phyloP scores from a whole-genome alignment of 2,888 invertebrate genomes.

The Sycophila texana region DNA sequence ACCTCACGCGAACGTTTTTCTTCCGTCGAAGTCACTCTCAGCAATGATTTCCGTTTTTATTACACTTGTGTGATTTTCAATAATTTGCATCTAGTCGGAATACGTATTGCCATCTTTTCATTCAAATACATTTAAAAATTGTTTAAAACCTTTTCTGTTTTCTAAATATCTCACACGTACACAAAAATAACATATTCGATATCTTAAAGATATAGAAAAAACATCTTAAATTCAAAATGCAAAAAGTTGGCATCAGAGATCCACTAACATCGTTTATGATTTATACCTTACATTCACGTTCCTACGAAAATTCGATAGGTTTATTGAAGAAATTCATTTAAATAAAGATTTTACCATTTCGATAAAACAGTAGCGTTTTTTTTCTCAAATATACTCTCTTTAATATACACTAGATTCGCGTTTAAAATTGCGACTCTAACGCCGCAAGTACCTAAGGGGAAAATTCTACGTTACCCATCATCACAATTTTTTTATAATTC shows the following conservation, averaged over 20 bases:
- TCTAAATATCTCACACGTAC: conserved; percentile 25
- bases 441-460: not conserved
- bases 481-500: conserved; percentile 19
- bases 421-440: conserved; percentile 22
- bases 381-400: conserved; percentile 27
- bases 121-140: conserved; percentile 34
- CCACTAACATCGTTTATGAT: conserved; percentile 38
- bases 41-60: conserved; percentile 8
- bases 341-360: not conserved
- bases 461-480: conserved; percentile 3
- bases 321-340: conserved; percentile 30
- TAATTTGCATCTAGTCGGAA: conserved; percentile 33
- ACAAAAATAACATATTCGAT: conserved; percentile 39
- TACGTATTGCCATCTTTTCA: conserved; percentile 7
- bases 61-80: conserved; percentile 56
- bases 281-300: conserved; percentile 16
- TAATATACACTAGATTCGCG: conserved; percentile 18
- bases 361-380: conserved; percentile 31
- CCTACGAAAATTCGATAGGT: not conserved
- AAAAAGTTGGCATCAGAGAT: conserved; percentile 54
- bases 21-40: conserved; percentile 16
- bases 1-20: conserved; percentile 32
- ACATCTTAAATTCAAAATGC: conserved; percentile 51
- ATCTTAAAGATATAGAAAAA: conserved; percentile 46
- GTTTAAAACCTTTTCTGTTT: conserved; percentile 41